Evolutionary conservation across 2,888 invertebrate genomes (phyloP), one percentile per base, ranked within the genome.

Genomic region (Drosophila niveifrons): DNA sequence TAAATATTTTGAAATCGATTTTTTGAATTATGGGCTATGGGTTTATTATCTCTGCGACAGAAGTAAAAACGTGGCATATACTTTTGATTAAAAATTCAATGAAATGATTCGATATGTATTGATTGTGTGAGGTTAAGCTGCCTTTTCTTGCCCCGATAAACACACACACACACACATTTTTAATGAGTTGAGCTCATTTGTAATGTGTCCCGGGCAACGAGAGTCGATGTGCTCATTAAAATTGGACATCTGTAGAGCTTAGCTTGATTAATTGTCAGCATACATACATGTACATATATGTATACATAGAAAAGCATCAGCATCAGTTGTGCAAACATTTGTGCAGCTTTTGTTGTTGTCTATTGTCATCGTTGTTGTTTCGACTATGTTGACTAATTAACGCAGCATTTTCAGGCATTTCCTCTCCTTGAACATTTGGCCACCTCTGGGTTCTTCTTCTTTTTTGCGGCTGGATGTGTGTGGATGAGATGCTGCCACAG

Each of bases 381-480:
- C 28, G 41, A 23, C 34, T 58, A 31, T 72, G 65, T 78, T 69
- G 56, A 79, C 82, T 84, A 87, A 87, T 82, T 82, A 87, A 72
- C 82, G 82, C 69, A 66, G 36, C 59, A 72, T 79, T 74, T 66
- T 39, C 44, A 62, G 58, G 9, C 52, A 50, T 44, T 72, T 78
- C 67, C 29, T 48, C 18, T 69, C 55, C 52, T 29, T 48, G 43
- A 29, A 29, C 34, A 62, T 62, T 73, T 43, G 47, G 17, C 51
- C 59, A 39, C 28, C 41, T 34, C n/a, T 4, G 23, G 11, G 36
- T 23, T 11, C 47, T 34, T 6, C 50, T 64, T 44, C 31, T 53
- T 23, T 51, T 31, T 51, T 48, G 47, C 36, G 50, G 47, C 62
- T 29, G 15, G 3, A 10, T 18, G 11, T 2, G 44, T 11, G 17